phyloP scores from a whole-genome alignment of 2,113 vertebrate genomes.

The Cygnus atratus region DNA sequence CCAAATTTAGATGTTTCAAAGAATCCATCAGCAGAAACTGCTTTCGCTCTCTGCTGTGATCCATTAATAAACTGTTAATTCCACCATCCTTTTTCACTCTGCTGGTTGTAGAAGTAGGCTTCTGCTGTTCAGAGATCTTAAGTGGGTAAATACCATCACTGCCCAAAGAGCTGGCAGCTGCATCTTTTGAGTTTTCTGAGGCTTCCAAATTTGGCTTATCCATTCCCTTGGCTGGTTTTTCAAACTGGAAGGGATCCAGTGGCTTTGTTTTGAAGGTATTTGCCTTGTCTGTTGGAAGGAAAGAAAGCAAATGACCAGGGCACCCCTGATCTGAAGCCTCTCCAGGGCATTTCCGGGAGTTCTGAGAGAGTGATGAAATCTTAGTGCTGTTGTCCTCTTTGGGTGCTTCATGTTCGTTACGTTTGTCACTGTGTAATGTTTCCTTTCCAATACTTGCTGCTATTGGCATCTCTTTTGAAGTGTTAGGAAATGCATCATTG shows the following conservation, averaged over 20 bases:
- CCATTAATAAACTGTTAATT: background rate
- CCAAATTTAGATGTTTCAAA: background rate
- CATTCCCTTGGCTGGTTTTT: background rate
- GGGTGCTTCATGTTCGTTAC: background rate
- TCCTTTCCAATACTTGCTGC: background rate
- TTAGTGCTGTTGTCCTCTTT: background rate
- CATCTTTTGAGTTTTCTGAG: background rate
- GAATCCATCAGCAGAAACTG: background rate
- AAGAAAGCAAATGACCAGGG: background rate
- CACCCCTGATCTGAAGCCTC: background rate
- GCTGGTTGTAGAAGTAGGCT: background rate
- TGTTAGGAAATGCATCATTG: background rate
- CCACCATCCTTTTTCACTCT: background rate
- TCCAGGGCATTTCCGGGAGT: background rate
- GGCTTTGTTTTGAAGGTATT: background rate
- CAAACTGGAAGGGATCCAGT: background rate
- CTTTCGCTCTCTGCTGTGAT: background rate
- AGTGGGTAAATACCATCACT: background rate
- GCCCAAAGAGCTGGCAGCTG: background rate
- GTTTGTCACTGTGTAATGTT: background rate
- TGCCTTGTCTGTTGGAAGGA: background rate
- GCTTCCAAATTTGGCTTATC: background rate
- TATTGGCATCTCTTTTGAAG: background rate
- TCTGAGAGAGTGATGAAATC: background rate
- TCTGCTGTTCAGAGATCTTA: background rate